Evolutionary conservation across 2,113 vertebrate species (phyloP).

Genomic region (human): GRCh38 chr22:45661501-45662000

Average conservation of each 20-base stretch:
- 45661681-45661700: background rate
- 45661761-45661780: background rate
- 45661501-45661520: background rate
- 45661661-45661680: background rate
- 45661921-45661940: background rate
- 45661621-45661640: background rate
- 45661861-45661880: background rate
- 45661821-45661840: background rate
- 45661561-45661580: background rate
- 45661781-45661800: background rate
- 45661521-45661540: background rate
- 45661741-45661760: background rate
- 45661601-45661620: background rate
- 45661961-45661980: background rate
- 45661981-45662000: background rate
- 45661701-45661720: background rate
- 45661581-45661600: background rate
- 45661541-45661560: background rate
- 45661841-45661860: background rate
- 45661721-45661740: background rate
- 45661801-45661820: background rate
- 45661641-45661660: background rate
- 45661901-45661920: background rate
- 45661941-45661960: background rate
- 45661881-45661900: background rate